Evolutionary conservation across 2,797 vertebrate species (phyloP), one percentile per base, ranked within the genome.

Genomic region (Chaunax sp.): DNA sequence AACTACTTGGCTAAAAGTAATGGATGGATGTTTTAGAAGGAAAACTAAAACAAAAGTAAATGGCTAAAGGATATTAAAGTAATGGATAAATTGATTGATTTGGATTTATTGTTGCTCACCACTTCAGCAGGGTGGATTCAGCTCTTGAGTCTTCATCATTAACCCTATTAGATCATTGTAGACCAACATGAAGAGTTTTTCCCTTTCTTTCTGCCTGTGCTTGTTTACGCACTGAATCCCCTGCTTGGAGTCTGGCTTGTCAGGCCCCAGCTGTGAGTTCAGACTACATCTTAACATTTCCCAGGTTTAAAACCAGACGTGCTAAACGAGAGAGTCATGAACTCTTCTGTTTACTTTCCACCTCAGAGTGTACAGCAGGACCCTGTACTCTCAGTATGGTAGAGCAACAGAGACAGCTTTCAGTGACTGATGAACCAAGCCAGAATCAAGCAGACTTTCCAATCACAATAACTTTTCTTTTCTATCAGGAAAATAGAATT

Each of bases 321-420:
- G 43, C 37, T 30, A 58, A 58, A 72, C 33, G 0, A 33, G 44
- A 66, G 69, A 58, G 65, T 59, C 6, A 8, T 71, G 60, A 78
- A 66, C 71, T 35, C 33, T 54, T 57, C 1, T 78, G 71, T 88
- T 82, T 73, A 67, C 73, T 58, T 15, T 41, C 19, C 18, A 28
- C 20, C 52, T 58, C 59, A 8, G 28, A 20, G 54, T 54, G 1
- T 55, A 43, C 25, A 70, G 59, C 64, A 49, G 37, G 52, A 15
- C 49, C 62, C 40, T 4, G 68, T 47, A 2, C 59, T 64, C 56
- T 40, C 30, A 35, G 19, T 37, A 28, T 28, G 26, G 30, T 10
- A 43, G 28, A 59, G 37, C 8, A 45, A 57, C 51, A 71, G 38
- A 8, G 45, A 37, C 15, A 47, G 58, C 63, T 53, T 70, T 61